A percentile compares a stretch with the other conserved stretches of the same genome.
Evolutionary conservation across 1,140 invertebrate species (phyloP).

Genomic region (Psilanteris sp.): DNA sequence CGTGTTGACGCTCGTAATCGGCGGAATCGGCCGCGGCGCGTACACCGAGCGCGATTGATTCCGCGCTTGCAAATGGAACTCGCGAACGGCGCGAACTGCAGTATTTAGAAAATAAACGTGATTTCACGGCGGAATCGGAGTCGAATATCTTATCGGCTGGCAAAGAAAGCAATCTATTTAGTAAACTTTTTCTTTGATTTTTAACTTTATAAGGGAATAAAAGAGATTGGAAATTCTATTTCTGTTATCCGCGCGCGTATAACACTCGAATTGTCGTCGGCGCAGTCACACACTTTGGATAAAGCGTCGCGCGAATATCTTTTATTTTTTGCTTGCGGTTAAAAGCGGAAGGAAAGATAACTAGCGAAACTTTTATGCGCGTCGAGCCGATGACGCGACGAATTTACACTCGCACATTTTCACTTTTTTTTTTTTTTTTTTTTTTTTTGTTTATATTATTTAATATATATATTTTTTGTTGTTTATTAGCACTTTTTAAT

Average conservation of each 20-base stretch:
- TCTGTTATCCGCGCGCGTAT: conserved; percentile 12
- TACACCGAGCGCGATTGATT: no score
- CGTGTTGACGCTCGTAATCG: no score
- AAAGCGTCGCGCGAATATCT: conserved; percentile 38
- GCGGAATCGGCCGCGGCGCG: no score
- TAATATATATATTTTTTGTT: no score
- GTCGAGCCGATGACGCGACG: conserved; percentile 12
- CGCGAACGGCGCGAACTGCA: background rate
- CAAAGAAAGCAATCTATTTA: conserved; percentile 42
- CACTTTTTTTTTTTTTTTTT: no score
- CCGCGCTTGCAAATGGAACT: background rate
- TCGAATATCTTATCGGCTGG: conserved; percentile 36
- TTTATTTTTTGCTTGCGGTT: conserved; percentile 24
- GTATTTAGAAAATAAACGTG: conserved; percentile 40
- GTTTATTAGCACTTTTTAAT: no score
- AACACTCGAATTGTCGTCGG: conserved; percentile 27
- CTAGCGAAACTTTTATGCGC: conserved; percentile 32
- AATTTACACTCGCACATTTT: conserved; percentile 25
- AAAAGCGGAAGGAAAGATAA: conserved; percentile 21
- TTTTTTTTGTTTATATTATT: no score
- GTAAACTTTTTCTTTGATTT: conserved; percentile 35
- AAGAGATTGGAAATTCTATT: conserved; percentile 15
- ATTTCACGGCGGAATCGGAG: conserved; percentile 10
- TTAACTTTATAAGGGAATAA: conserved; percentile 26
- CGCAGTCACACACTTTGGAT: conserved; percentile 66